Evolutionary conservation across 2,888 invertebrate species (phyloP).

Genomic region (Xiphydria camelus): DNA sequence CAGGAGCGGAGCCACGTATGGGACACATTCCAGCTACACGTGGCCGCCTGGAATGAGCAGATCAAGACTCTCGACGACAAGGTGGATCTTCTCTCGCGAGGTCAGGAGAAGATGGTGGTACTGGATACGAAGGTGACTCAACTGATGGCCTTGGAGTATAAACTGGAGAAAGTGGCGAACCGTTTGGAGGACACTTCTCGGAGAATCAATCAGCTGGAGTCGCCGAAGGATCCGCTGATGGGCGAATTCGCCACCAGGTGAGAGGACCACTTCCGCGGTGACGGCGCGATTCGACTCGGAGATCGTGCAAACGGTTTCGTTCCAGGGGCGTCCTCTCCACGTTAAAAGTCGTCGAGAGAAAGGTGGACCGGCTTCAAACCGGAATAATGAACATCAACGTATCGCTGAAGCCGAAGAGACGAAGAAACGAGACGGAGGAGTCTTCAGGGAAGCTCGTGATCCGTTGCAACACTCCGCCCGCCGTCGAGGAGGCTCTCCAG

Average conservation of each 20-base stretch:
- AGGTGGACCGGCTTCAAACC: conserved; percentile 43
- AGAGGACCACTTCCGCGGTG: too few species aligned
- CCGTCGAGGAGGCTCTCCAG: conserved; percentile 50
- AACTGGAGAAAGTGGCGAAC: conserved; percentile 53
- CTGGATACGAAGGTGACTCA: conserved; percentile 50
- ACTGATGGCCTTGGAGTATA: conserved; percentile 53
- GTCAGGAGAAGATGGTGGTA: conserved; percentile 51
- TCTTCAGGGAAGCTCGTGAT: conserved; percentile 38
- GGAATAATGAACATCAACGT: conserved; percentile 10
- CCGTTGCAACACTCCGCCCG: conserved; percentile 48
- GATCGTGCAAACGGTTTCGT: too few species aligned
- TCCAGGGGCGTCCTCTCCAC: conserved; percentile 53
- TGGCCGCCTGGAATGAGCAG: conserved; percentile 62
- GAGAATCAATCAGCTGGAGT: conserved; percentile 18
- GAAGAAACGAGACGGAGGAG: conserved; percentile 27
- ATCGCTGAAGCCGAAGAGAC: conserved; percentile 11
- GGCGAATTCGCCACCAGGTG: conserved; percentile 50
- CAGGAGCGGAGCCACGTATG: conserved; percentile 61
- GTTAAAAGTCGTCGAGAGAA: conserved; percentile 51
- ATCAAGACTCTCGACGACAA: conserved; percentile 60
- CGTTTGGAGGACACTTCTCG: conserved; percentile 52
- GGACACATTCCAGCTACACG: conserved; percentile 62
- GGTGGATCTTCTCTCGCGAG: conserved; percentile 58
- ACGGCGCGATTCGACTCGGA: too few species aligned
- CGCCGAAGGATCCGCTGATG: conserved; percentile 40